Evolutionary conservation across 2,797 vertebrate species (phyloP), one percentile per base, ranked within the genome.

Genomic region (Enteromius mattozi): DNA sequence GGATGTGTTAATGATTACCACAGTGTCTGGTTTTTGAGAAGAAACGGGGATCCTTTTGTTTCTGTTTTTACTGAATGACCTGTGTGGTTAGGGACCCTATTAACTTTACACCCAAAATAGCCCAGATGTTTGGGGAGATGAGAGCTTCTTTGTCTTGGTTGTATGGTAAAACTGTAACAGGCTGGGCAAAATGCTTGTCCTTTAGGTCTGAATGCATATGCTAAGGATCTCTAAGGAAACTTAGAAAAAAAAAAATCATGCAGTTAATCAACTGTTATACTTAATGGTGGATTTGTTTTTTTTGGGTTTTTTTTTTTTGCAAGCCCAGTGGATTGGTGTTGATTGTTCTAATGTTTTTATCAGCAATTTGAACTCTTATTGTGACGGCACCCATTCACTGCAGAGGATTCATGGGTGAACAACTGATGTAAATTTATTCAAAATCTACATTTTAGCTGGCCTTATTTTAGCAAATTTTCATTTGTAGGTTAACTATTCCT

Each of bases 1-100:
- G 75, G 82, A 80, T 69, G 61, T 82, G 68, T 59, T 63, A 35
- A 88, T 71, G 78, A 54, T 88, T 80, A 86, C 84, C 80, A 72
- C 33, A 74, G 33, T 82, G 80, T 80, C 47, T 82, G 33, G n/a
- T 45, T 71, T 14, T 47, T 76, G 72, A 40, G 75, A 78, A 74
- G 42, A 6, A 21, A 71, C 27, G 21, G 54, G 47, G 84, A 85
- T 76, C 33, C 69, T 81, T 82, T 74, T 88, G 14, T 89, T 40
- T 78, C 54, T 56, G 54, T 77, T 77, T 84, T 78, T 16, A 82
- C n/a, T 27, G 54, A 75, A 54, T 72, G 75, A 68, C 40, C 40
- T 61, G 70, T 74, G 68, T 69, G 77, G 75, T 54, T 68, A 49
- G 27, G 7, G 35, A 51, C 35, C 42, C 1, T 49, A 66, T 75